These are phyloP conservation scores for Lithobates sylvaticus DNA, from an alignment of 2,797 vertebrate genomes.

Conservation along the genomic window DNA sequence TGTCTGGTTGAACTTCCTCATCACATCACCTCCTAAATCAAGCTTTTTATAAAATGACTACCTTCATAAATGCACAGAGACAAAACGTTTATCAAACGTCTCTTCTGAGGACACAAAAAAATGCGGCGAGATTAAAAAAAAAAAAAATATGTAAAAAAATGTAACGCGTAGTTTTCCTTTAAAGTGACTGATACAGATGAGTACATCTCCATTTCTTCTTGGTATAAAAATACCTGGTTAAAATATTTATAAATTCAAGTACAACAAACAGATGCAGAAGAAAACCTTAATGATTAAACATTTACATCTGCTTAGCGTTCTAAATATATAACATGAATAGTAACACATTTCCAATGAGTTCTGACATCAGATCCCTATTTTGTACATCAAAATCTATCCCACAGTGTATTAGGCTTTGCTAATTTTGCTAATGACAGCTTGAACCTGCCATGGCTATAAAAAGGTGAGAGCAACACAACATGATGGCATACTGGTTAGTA, in stretches of 20 bases:
- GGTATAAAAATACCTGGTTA: conserved; percentile 32
- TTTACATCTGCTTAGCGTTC: conserved; percentile 35
- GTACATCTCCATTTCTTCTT: background rate
- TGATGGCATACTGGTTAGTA: background rate
- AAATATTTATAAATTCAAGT: conserved; percentile 47
- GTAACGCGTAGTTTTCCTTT: background rate
- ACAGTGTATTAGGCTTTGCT: background rate
- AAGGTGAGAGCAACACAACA: background rate
- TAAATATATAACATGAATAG: conserved; percentile 13
- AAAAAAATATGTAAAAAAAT: background rate
- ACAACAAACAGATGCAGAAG: conserved; percentile 36
- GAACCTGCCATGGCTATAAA: background rate
- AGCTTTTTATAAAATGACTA: conserved; percentile 39
- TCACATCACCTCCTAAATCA: conserved; percentile 41
- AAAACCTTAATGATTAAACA: conserved; percentile 37
- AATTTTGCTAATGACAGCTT: background rate
- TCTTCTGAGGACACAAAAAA: background rate
- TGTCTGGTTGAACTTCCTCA: conserved; percentile 38
- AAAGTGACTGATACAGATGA: background rate
- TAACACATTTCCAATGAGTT: background rate
- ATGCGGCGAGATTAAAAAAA: background rate
- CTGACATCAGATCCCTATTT: background rate
- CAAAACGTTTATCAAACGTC: conserved; percentile 4
- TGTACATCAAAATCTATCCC: background rate
- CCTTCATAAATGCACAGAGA: background rate